Conservation (phyloP, 2,888 invertebrate species). For the Candidula unifasciata region DNA sequence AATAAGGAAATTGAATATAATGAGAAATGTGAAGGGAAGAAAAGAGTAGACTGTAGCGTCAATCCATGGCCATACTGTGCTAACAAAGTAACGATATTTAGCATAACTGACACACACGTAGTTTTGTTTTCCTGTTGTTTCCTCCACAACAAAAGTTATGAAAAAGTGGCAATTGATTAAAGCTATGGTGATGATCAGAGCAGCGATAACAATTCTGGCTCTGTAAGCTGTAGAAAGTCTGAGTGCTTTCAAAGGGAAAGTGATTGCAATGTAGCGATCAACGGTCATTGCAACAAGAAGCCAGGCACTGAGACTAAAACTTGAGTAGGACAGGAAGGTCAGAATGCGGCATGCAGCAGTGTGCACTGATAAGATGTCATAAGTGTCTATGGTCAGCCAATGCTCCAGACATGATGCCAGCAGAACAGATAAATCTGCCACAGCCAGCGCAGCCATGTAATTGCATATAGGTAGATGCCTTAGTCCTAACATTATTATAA, state of each 20-base stretch:
- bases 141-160: conserved; percentile 60
- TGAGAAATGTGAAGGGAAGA: conserved; percentile 64
- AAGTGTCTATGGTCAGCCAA: conserved; percentile 60
- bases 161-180: conserved; percentile 65
- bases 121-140: conserved; percentile 51
- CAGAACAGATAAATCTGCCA: conserved; percentile 66
- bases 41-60: conserved; percentile 70
- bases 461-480: conserved; percentile 64
- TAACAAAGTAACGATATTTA: conserved; percentile 60
- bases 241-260: conserved; percentile 64
- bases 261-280: conserved; percentile 66
- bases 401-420: conserved; percentile 62
- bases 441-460: conserved; percentile 66
- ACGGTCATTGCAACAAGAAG: conserved; percentile 71
- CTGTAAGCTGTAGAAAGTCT: conserved; percentile 59
- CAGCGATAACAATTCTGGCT: conserved; percentile 57
- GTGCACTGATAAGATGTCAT: conserved; percentile 26
- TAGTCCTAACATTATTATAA: conserved; percentile 64
- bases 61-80: conserved; percentile 67
- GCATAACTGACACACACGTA: conserved; percentile 57
- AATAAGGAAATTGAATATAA: conserved; percentile 68
- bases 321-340: conserved; percentile 63
- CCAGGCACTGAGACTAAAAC: conserved; percentile 68
- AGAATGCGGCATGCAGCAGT: conserved; percentile 58
- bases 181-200: conserved; percentile 56